Conservation (phyloP, 2,888 invertebrate genomes). For the Hypercompe scribonia region DNA sequence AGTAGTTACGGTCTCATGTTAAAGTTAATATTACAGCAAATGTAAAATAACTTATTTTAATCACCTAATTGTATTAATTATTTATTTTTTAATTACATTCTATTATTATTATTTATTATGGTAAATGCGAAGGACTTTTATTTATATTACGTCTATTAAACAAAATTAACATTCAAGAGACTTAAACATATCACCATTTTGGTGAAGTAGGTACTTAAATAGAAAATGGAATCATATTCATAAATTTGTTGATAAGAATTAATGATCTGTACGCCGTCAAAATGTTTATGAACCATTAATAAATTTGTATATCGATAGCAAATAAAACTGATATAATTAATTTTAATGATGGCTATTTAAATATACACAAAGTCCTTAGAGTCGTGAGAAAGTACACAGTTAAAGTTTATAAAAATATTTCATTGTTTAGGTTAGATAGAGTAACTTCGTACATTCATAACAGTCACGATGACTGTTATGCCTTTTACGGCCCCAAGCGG, state of each 20-base stretch:
- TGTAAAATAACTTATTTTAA: too few relatives aligned
- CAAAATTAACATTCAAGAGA: not conserved
- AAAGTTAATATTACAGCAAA: too few relatives aligned
- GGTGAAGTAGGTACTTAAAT: not conserved
- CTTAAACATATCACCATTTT: not conserved
- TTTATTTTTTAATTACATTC: too few relatives aligned
- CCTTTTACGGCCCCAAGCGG: too few relatives aligned
- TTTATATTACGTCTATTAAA: not conserved
- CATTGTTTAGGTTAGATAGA: conserved; percentile 39
- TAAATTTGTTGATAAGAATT: not conserved
- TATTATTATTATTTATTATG: too few relatives aligned
- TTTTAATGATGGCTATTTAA: conserved; percentile 45
- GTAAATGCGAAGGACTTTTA: too few relatives aligned
- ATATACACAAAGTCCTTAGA: conserved; percentile 51
- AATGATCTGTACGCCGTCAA: not conserved
- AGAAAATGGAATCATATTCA: not conserved
- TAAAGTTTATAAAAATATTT: conserved; percentile 58
- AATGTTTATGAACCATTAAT: conserved; percentile 14
- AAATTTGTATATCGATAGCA: conserved; percentile 27
- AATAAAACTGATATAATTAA: conserved; percentile 42
- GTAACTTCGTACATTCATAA: too few relatives aligned
- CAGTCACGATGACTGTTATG: too few relatives aligned
- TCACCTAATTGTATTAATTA: too few relatives aligned
- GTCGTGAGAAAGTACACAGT: conserved; percentile 60
- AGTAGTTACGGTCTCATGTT: too few relatives aligned